Conservation (phyloP, 2,888 invertebrate genomes). For the Oscheius sp. region DNA sequence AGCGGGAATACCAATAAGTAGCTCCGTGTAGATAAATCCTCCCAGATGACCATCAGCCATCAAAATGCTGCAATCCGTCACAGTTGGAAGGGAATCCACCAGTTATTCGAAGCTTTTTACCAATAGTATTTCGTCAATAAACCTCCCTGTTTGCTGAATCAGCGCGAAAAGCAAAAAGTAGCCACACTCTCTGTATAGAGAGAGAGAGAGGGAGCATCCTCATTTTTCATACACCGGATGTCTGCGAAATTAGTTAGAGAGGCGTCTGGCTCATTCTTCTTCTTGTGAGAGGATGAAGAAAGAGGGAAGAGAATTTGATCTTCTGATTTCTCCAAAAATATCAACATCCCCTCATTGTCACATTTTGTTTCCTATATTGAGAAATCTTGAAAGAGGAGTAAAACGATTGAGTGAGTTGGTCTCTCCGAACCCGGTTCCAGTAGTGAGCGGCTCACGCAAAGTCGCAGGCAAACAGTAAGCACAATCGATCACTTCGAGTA, state of each 20-base stretch:
- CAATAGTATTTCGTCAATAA: not conserved
- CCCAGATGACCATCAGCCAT: slow-evolving; percentile 2
- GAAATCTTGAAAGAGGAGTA: too few species aligned
- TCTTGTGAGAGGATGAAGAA: too few species aligned
- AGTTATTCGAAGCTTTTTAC: not conserved
- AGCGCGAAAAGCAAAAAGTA: not conserved
- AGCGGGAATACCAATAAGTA: not conserved
- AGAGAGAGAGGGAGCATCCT: not conserved
- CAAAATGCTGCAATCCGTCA: not conserved
- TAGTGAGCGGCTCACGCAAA: slow-evolving; percentile 21
- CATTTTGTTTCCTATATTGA: too few species aligned
- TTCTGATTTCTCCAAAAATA: too few species aligned
- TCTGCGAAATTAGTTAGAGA: not conserved
- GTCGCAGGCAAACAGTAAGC: slow-evolving; percentile 29
- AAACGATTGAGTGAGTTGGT: slow-evolving; percentile 4
- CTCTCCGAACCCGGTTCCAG: slow-evolving; percentile 13
- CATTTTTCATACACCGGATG: not conserved
- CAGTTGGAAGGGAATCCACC: not conserved
- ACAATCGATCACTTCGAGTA: slow-evolving; percentile 21
- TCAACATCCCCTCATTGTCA: too few species aligned
- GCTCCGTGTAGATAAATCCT: not conserved
- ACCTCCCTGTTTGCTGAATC: not conserved
- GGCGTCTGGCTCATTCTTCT: not conserved
- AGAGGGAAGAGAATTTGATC: too few species aligned
- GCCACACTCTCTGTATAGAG: not conserved